These are phyloP conservation scores for Melinopterus prodromus DNA, from an alignment of 2,888 invertebrate genomes.

Conservation along the genomic window DNA sequence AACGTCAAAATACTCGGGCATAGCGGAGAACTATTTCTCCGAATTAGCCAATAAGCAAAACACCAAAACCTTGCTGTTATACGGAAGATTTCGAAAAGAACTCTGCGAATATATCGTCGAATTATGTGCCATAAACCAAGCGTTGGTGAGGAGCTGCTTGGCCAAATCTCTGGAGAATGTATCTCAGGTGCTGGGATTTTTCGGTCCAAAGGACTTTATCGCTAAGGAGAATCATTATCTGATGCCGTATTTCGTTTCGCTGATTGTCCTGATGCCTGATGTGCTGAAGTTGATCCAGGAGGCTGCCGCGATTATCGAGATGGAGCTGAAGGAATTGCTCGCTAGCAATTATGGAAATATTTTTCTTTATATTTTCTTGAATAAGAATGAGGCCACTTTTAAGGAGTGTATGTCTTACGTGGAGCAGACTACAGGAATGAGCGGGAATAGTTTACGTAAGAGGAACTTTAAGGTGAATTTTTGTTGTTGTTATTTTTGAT, in stretches of 20 bases:
- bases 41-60: slow-evolving; percentile 66
- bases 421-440: slow-evolving; percentile 66
- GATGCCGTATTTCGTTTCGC: slow-evolving; percentile 70
- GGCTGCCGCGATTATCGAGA: slow-evolving; percentile 67
- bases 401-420: slow-evolving; percentile 71
- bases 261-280: slow-evolving; percentile 66
- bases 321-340: slow-evolving; percentile 69
- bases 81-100: slow-evolving; percentile 70
- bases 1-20: slow-evolving; percentile 65
- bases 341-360: slow-evolving; percentile 74
- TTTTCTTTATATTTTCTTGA: slow-evolving; percentile 74
- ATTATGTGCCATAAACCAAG: slow-evolving; percentile 68
- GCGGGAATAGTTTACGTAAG: slow-evolving; percentile 68
- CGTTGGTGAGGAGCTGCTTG: slow-evolving; percentile 65
- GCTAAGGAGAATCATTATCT: slow-evolving; percentile 74
- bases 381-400: slow-evolving; percentile 66
- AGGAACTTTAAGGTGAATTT: slow-evolving; percentile 66
- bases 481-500: slow-evolving; percentile 19
- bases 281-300: slow-evolving; percentile 71
- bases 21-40: slow-evolving; percentile 66
- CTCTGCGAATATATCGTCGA: slow-evolving; percentile 66
- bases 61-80: slow-evolving; percentile 66
- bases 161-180: slow-evolving; percentile 68
- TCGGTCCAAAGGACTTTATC: slow-evolving; percentile 73
- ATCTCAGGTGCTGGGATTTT: slow-evolving; percentile 74